Evolutionary conservation across 2,113 vertebrate genomes (phyloP).

Genomic region (Brachyistius frenatus): DNA sequence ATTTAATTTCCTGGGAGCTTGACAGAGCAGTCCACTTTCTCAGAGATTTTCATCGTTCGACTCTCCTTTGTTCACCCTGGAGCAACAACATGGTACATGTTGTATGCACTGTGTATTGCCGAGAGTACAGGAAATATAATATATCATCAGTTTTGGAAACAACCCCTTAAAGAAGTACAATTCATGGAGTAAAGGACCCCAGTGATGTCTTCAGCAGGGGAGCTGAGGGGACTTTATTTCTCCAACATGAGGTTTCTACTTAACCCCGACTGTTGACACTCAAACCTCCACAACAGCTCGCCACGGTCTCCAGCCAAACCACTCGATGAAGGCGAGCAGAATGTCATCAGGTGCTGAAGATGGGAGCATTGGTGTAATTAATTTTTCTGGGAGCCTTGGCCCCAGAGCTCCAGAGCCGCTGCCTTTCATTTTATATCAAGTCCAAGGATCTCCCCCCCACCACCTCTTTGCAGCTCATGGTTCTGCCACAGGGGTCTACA

Average conservation of each 20-base stretch:
- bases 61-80: neutral
- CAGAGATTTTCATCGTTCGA: neutral
- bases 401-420: slow-evolving; percentile 52
- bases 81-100: neutral
- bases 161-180: too few relatives aligned
- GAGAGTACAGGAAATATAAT: neutral
- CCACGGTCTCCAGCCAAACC: slow-evolving; percentile 17
- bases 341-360: slow-evolving; percentile 49
- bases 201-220: slow-evolving; percentile 1
- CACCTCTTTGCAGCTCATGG: slow-evolving; percentile 27
- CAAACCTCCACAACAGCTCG: slow-evolving; percentile 18
- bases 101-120: neutral
- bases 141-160: neutral
- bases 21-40: slow-evolving; percentile 7
- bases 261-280: slow-evolving; percentile 38
- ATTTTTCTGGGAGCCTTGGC: slow-evolving; percentile 63
- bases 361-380: slow-evolving; percentile 57
- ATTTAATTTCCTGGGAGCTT: slow-evolving; percentile 18
- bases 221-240: neutral
- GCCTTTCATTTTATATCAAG: slow-evolving; percentile 72
- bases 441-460: slow-evolving; percentile 49
- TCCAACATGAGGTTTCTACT: neutral
- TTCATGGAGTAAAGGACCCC: neutral
- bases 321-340: slow-evolving; percentile 15
- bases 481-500: slow-evolving; percentile 71